phyloP scores from a whole-genome alignment of 2,797 vertebrate genomes.

The Avahi laniger region DNA sequence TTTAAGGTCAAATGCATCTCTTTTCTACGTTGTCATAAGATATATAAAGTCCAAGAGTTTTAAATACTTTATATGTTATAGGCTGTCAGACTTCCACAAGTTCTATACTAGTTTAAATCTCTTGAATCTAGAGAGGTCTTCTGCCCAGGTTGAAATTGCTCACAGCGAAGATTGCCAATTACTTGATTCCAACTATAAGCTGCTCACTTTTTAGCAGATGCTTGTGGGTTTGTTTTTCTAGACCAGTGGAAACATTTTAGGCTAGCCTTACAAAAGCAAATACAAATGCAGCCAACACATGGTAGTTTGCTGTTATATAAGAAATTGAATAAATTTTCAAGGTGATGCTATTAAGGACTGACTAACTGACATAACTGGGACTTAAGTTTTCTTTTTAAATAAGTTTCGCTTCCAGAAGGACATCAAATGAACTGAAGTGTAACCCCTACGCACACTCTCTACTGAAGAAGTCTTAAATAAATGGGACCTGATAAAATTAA shows the following conservation, averaged over 20 bases:
- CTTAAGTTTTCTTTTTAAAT: background rate
- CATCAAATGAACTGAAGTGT: background rate
- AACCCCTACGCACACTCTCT: background rate
- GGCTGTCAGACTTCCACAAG: background rate
- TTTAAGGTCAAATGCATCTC: constrained; percentile 51
- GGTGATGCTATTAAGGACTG: background rate
- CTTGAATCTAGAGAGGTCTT: constrained; percentile 26
- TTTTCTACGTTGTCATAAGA: constrained; percentile 39
- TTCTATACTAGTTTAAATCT: background rate
- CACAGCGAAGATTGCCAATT: background rate
- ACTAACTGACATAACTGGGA: background rate
- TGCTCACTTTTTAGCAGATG: constrained; percentile 56
- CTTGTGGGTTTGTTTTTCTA: constrained; percentile 52
- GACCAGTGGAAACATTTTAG: background rate
- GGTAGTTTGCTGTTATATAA: background rate
- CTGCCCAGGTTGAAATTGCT: background rate
- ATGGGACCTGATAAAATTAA: background rate
- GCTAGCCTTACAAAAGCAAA: constrained; percentile 13
- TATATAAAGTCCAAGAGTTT: constrained; percentile 36
- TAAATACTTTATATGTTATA: background rate
- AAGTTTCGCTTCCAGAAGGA: constrained; percentile 18
- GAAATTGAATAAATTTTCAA: constrained; percentile 13
- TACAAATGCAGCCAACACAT: background rate
- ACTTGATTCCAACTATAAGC: background rate
- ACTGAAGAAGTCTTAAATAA: background rate